Percentiles rank a stretch among this genome's conserved stretches.
Conservation (phyloP, 2,888 invertebrate species). For the Eilema sororculum region DNA sequence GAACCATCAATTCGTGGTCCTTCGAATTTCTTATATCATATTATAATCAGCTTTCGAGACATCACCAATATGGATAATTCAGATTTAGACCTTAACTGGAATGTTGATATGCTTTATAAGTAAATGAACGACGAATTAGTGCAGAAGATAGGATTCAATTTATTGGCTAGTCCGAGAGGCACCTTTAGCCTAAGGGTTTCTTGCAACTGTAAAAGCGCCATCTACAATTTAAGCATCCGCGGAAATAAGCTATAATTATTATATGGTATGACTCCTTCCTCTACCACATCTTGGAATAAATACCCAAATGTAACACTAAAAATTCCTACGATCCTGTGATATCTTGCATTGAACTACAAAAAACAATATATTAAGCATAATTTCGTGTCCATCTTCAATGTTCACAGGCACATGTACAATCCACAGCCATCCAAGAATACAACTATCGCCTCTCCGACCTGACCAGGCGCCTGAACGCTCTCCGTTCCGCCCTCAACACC, state of each 20-base stretch:
- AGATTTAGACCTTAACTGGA: too few relatives aligned
- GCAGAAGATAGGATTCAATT: neutral
- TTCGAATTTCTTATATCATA: neutral
- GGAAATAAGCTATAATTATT: neutral
- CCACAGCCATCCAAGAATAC: constrained; percentile 76
- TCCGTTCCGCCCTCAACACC: constrained; percentile 61
- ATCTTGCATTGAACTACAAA: neutral
- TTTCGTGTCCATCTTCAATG: constrained; percentile 6
- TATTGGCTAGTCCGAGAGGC: neutral
- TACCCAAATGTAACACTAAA: too few relatives aligned
- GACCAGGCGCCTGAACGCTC: constrained; percentile 59
- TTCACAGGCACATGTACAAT: constrained; percentile 77
- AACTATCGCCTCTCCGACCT: constrained; percentile 73
- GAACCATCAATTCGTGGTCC: neutral
- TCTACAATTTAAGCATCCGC: neutral
- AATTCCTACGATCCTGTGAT: too few relatives aligned
- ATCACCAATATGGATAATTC: too few relatives aligned
- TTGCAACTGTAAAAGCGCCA: neutral
- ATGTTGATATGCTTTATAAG: too few relatives aligned
- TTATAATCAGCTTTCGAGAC: too few relatives aligned
- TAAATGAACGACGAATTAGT: too few relatives aligned
- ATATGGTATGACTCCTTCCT: too few relatives aligned
- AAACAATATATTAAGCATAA: neutral
- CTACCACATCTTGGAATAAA: neutral
- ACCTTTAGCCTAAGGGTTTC: neutral